Percentiles rank a stretch among this genome's conserved stretches.
These are phyloP conservation scores for Steinernema carpocapsae DNA, from an alignment of 2,888 invertebrate species.

Conservation along the genomic window DNA sequence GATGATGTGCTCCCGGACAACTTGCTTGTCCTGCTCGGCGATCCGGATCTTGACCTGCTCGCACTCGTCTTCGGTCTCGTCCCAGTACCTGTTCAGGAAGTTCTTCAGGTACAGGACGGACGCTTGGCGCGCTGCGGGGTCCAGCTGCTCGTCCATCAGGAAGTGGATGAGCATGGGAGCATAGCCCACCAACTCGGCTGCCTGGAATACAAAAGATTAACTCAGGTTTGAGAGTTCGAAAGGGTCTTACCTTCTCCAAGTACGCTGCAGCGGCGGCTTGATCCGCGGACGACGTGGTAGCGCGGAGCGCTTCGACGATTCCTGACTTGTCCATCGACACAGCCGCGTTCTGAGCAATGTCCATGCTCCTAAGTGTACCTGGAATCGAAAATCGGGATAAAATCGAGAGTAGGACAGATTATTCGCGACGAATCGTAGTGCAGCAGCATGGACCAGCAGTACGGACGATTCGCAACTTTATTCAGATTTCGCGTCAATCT, in stretches of 20 bases:
- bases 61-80: slow-evolving; percentile 52
- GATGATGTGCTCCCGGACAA: slow-evolving; percentile 90
- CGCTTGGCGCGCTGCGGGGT: slow-evolving; percentile 88
- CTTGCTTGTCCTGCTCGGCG: slow-evolving; percentile 92
- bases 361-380: neutral
- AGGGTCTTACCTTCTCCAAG: slow-evolving; percentile 49
- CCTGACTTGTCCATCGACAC: slow-evolving; percentile 38
- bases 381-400: neutral
- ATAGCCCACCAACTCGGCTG: slow-evolving; percentile 94
- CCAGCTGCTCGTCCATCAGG: slow-evolving; percentile 84
- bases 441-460: too few species aligned
- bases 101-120: slow-evolving; percentile 95
- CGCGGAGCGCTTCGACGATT: slow-evolving; percentile 44
- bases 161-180: slow-evolving; percentile 90
- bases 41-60: slow-evolving; percentile 78
- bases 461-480: too few species aligned
- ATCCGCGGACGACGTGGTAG: slow-evolving; percentile 48
- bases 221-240: slow-evolving; percentile 40
- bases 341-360: slow-evolving; percentile 11
- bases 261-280: slow-evolving; percentile 47
- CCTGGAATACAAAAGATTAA: slow-evolving; percentile 72
- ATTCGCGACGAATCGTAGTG: too few species aligned
- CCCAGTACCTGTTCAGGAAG: slow-evolving; percentile 86
- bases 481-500: too few species aligned
- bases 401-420: neutral